Evolutionary conservation across 2,113 vertebrate genomes (phyloP).

Genomic region (Ptilonorhynchus violaceus): DNA sequence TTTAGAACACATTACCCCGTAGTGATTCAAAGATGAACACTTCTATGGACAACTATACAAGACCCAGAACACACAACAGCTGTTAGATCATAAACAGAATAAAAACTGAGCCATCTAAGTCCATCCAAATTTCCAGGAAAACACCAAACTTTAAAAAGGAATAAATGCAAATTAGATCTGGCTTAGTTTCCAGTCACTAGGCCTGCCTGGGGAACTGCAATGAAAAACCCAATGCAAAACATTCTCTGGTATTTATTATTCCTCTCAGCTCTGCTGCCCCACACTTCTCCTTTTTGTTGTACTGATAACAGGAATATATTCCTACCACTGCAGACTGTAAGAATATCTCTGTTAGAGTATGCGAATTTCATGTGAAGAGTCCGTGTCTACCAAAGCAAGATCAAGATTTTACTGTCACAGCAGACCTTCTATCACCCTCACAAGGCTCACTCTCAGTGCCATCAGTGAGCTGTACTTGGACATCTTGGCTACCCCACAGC

Average conservation of each 20-base stretch:
- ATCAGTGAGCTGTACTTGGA: background rate
- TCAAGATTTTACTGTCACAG: background rate
- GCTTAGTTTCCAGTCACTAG: background rate
- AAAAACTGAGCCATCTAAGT: background rate
- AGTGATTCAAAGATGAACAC: background rate
- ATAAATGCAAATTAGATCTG: background rate
- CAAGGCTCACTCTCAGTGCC: background rate
- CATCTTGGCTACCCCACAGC: background rate
- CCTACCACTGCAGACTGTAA: background rate
- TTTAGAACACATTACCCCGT: background rate
- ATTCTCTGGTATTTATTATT: background rate
- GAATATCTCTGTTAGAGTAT: background rate
- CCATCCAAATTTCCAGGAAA: background rate
- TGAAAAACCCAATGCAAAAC: background rate
- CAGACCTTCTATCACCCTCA: background rate
- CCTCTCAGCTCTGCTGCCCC: background rate
- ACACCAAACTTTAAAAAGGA: background rate
- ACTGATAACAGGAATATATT: background rate
- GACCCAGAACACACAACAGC: background rate
- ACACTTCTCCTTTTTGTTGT: background rate
- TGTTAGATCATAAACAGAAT: background rate
- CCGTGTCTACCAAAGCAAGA: background rate
- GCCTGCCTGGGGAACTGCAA: background rate
- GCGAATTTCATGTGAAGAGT: background rate
- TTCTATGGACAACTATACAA: background rate